Conservation (phyloP, 2,888 invertebrate genomes). For the Pristionchus exspectatus region DNA sequence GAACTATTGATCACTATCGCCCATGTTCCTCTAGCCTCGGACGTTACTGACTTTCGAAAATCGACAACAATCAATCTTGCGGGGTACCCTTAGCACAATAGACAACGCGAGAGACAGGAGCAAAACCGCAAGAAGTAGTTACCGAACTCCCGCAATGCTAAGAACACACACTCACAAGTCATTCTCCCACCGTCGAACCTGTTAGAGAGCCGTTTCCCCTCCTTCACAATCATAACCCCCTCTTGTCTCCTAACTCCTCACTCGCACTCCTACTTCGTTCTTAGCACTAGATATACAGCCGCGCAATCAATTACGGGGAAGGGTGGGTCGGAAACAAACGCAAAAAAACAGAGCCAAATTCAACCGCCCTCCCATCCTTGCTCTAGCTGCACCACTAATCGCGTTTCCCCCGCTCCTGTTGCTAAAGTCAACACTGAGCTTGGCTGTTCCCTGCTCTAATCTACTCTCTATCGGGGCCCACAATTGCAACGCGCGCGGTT, state of each 20-base stretch:
- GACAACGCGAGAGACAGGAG: background rate
- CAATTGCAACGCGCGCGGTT: too few relatives aligned
- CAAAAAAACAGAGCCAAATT: background rate
- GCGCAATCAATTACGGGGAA: background rate
- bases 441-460: too few relatives aligned
- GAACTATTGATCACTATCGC: background rate
- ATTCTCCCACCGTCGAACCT: background rate
- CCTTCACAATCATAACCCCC: slow-evolving; percentile 22
- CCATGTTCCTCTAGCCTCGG: background rate
- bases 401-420: background rate
- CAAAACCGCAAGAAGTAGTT: slow-evolving; percentile 14
- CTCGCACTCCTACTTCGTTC: background rate
- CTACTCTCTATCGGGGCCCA: too few relatives aligned
- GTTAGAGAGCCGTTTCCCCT: background rate
- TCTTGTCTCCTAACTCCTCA: background rate
- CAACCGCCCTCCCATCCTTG: background rate
- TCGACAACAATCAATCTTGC: background rate
- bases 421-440: too few relatives aligned
- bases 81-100: background rate
- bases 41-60: background rate
- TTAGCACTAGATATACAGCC: background rate
- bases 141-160: background rate
- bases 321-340: background rate
- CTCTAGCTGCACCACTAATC: background rate
- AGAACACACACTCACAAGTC: background rate